Conservation (phyloP, 2,888 invertebrate genomes). For the Apamea crenata region DNA sequence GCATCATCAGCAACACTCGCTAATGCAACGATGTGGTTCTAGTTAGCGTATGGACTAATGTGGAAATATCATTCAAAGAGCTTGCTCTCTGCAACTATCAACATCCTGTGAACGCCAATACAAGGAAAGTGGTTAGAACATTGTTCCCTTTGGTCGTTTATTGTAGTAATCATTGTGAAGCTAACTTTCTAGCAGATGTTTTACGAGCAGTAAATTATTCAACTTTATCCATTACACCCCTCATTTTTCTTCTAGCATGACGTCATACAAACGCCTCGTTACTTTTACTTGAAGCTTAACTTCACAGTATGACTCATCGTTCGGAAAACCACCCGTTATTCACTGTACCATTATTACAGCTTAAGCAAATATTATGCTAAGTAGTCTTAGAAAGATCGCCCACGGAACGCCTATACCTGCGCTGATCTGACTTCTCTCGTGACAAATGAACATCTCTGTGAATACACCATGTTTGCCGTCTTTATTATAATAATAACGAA, state of each 20-base stretch:
- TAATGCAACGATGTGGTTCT: no score
- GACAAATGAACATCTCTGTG: conserved; percentile 49
- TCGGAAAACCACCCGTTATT: conserved; percentile 36
- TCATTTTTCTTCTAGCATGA: conserved; percentile 7
- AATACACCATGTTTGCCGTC: conserved; percentile 24
- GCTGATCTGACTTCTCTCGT: conserved; percentile 25
- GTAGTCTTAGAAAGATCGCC: conserved; percentile 41
- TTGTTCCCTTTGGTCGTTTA: not conserved
- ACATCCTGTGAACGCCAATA: not conserved
- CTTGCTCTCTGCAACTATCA: not conserved
- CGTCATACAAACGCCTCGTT: conserved; percentile 22
- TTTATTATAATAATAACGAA: conserved; percentile 1
- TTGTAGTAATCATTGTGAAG: not conserved
- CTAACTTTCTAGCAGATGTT: not conserved
- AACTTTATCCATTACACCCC: not conserved
- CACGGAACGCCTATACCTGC: conserved; percentile 28
- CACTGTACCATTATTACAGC: conserved; percentile 8
- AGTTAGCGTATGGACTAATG: not conserved
- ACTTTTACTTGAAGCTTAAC: conserved; percentile 17
- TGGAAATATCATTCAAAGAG: not conserved
- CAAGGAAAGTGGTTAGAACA: not conserved
- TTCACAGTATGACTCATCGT: conserved; percentile 38
- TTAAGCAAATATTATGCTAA: conserved; percentile 48
- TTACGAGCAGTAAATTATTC: not conserved
- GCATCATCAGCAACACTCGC: no score